Conservation (phyloP, 2,797 vertebrate species). For the Tokudaia tokunoshimensis region DNA sequence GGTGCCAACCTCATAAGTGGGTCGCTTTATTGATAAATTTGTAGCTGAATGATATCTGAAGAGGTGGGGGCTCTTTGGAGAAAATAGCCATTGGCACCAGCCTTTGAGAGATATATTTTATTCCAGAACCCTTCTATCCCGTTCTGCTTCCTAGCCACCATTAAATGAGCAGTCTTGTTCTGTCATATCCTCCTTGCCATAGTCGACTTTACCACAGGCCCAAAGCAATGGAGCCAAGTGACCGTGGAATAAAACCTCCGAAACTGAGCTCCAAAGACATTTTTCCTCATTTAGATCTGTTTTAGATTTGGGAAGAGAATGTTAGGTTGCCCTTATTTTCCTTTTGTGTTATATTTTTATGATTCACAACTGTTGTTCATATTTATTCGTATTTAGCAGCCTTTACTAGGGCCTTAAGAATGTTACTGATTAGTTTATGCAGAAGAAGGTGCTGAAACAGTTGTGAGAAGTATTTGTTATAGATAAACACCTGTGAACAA, state of each 20-base stretch:
- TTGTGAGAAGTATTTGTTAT: background rate
- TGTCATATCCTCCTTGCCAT: background rate
- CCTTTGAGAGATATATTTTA: background rate
- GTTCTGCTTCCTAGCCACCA: background rate
- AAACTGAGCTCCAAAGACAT: background rate
- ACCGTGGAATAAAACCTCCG: background rate
- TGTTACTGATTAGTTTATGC: background rate
- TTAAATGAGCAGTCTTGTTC: background rate
- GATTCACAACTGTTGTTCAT: background rate
- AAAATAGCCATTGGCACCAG: background rate
- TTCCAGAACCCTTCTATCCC: background rate
- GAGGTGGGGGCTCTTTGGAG: background rate
- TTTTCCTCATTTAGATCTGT: background rate
- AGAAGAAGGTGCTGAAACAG: background rate
- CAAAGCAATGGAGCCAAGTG: background rate
- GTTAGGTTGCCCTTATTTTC: background rate
- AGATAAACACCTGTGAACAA: background rate
- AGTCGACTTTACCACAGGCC: background rate
- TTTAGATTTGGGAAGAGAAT: conserved; percentile 31
- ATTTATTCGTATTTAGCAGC: background rate
- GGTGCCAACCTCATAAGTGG: background rate
- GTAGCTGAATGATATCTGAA: background rate
- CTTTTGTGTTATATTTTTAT: background rate
- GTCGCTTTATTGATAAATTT: background rate
- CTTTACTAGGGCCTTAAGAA: background rate